A percentile compares a stretch with the other conserved stretches of the same genome.
Evolutionary conservation across 2,113 vertebrate species (phyloP).

Genomic region (Todiramphus saurophagus): DNA sequence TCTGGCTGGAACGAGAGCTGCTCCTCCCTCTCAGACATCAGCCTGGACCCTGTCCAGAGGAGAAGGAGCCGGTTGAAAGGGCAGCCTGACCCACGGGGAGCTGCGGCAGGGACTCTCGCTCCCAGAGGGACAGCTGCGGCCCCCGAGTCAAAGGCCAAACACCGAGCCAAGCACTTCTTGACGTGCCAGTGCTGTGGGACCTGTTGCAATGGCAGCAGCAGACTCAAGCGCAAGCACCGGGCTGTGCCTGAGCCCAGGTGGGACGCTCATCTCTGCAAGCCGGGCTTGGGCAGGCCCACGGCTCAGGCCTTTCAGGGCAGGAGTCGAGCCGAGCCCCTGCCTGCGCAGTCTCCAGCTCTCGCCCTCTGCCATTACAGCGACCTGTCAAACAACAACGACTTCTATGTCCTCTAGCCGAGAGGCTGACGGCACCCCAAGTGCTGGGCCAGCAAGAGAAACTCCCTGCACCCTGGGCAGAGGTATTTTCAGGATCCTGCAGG

Average conservation of each 20-base stretch:
- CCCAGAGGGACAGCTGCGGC: not conserved
- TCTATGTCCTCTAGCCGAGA: slow-evolving; percentile 71
- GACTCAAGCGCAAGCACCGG: slow-evolving; percentile 62
- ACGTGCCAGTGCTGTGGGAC: slow-evolving; percentile 79
- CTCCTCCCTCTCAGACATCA: slow-evolving; percentile 90
- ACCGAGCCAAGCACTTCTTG: slow-evolving; percentile 64
- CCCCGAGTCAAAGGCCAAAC: not conserved
- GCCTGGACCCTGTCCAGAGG: slow-evolving; percentile 73
- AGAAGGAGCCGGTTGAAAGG: slow-evolving; percentile 69
- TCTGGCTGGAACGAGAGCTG: slow-evolving; percentile 87
- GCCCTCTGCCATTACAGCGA: slow-evolving; percentile 76
- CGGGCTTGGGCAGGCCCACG: slow-evolving; percentile 14
- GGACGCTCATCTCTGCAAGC: slow-evolving; percentile 73
- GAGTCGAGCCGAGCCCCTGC: not conserved
- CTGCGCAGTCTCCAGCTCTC: slow-evolving; percentile 56
- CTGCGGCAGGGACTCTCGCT: not conserved
- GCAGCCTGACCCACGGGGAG: not conserved
- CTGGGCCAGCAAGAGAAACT: not conserved
- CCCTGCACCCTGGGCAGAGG: not conserved
- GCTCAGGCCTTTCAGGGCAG: slow-evolving; percentile 51
- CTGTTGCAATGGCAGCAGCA: slow-evolving; percentile 62
- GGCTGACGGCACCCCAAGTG: not conserved
- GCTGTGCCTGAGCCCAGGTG: slow-evolving; percentile 66
- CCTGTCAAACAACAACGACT: slow-evolving; percentile 81
- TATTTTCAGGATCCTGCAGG: not conserved